Evolutionary conservation across 2,113 vertebrate species (phyloP), one percentile per base, ranked within the genome.

Genomic region (Hipposideros armiger): DNA sequence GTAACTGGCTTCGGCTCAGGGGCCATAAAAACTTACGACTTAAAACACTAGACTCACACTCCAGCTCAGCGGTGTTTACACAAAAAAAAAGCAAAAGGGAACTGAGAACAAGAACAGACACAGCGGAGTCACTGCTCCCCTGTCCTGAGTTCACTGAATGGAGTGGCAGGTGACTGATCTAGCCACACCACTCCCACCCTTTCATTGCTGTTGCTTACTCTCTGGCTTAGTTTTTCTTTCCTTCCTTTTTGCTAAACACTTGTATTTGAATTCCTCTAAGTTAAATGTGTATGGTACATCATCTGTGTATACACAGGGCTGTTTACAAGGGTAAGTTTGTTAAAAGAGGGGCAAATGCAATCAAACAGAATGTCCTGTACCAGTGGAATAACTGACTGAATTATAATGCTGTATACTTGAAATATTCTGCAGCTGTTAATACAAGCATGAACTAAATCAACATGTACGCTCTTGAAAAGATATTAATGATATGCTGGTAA

Each of bases 281-380:
- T 36, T 54, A 45, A 67, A 58, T 9, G 30, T 22, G 3, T 24
- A 22, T 0, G 8, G 20, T 0, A 0, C 9, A 85, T 30, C 42
- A 11, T 13, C 14, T 87, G 4, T 62, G 36, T 26, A n/a, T 40
- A 62, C 1, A 84, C 13, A 58, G 28, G 10, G 11, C 2, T 17
- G 16, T 32, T 52, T 47, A 32, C 14, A 7, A 32, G 30, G 16
- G 11, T 32, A 30, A 15, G 62, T 36, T 22, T 30, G 28, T 56
- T 62, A 60, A 74, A 88, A 30, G 56, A 60, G 8, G 56, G 20
- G 2, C 26, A 72, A 17, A 56, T 26, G 22, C 16, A 58, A 80
- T 66, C n/a, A 56, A 60, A 87, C 24, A 16, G 30, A 52, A 42
- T 58, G 47, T 64, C 62, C 83, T 36, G 26, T 40, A 83, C 47